A percentile compares a stretch with the other conserved stretches of the same genome.
phyloP scores from a whole-genome alignment of 2,113 vertebrate species.

The Tragelaphus buxtoni region DNA sequence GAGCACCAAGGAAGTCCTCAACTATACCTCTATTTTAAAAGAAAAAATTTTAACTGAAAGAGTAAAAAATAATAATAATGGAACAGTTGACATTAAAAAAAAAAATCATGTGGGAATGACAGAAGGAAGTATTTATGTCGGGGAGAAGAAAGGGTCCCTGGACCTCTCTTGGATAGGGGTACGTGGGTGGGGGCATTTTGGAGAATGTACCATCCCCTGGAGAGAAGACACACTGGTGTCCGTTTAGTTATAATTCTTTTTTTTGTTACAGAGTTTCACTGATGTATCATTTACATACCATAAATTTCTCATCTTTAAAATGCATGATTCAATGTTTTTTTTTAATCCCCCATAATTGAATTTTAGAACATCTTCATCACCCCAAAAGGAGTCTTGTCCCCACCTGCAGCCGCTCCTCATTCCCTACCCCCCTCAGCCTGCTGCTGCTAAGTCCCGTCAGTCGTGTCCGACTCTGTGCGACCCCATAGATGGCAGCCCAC shows the following conservation, averaged over 20 bases:
- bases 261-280: not conserved
- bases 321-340: not conserved
- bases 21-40: not conserved
- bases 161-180: not conserved
- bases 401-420: not conserved
- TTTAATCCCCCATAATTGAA: not conserved
- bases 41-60: not conserved
- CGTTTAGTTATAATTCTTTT: not conserved
- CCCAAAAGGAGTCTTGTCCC: not conserved
- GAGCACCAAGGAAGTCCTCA: not conserved
- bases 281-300: not conserved
- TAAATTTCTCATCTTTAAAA: not conserved
- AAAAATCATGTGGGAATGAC: not conserved
- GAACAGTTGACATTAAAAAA: not conserved
- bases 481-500: no score
- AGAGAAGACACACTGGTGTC: not conserved
- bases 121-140: not conserved
- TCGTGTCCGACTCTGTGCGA: no score
- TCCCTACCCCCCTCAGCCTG: not conserved
- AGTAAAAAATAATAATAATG: not conserved
- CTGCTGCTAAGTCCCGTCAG: no score
- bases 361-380: not conserved
- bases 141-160: not conserved
- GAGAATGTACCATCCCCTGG: not conserved
- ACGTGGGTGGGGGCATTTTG: not conserved